Conservation (phyloP, 2,113 vertebrate genomes). For the Zapus hudsonius region DNA sequence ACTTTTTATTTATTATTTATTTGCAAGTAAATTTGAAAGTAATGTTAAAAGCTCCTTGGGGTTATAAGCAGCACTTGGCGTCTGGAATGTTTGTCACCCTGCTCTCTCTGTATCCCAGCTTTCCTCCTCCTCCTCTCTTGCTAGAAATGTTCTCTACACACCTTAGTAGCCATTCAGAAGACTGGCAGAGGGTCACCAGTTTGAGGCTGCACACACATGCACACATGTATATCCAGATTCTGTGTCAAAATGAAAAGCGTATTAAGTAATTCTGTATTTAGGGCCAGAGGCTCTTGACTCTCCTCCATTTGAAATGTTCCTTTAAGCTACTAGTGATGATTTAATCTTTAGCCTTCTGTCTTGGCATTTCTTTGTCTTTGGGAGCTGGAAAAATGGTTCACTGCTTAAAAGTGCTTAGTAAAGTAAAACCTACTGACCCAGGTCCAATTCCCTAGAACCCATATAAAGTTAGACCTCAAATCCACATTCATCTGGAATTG, state of each 20-base stretch:
- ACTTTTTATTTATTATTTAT: background rate
- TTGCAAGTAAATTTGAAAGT: conserved; percentile 52
- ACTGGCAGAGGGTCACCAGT: background rate
- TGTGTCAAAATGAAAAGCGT: background rate
- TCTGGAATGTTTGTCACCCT: background rate
- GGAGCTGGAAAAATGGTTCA: no score
- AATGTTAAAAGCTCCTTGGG: background rate
- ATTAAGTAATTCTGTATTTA: background rate
- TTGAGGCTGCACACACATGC: background rate
- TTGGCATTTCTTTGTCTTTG: background rate
- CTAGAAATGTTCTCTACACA: background rate
- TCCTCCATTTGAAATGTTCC: background rate
- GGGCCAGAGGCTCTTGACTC: background rate
- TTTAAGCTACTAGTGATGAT: background rate
- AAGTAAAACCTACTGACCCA: no score
- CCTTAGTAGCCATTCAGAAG: conserved; percentile 9
- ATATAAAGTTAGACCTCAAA: no score
- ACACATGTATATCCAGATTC: background rate
- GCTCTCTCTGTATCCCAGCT: background rate
- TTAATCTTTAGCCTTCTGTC: background rate
- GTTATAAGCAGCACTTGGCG: background rate
- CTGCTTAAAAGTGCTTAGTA: no score
- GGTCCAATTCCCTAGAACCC: no score
- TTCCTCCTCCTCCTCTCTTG: background rate
- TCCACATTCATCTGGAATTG: no score